Evolutionary conservation across 2,113 vertebrate species (phyloP).

Genomic region (Pseudopipra pipra): DNA sequence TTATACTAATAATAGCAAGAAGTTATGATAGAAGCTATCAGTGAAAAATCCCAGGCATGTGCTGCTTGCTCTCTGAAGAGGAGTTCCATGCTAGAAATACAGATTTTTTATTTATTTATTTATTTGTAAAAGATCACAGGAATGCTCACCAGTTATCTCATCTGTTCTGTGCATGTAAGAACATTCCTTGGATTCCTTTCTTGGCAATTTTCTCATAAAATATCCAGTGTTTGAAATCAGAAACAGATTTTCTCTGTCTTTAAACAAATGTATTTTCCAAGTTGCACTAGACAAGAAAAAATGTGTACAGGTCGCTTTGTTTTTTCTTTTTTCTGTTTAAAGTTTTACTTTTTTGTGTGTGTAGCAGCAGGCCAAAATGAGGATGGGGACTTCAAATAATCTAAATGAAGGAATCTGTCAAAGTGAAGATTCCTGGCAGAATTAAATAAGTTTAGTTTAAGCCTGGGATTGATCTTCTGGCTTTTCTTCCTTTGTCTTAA

Average conservation of each 20-base stretch:
- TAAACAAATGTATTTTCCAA: conserved; percentile 70
- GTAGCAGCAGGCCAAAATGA: neutral
- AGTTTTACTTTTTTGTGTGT: neutral
- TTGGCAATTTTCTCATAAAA: conserved; percentile 68
- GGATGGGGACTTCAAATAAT: neutral
- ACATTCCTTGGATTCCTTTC: conserved; percentile 80
- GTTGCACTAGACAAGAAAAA: conserved; percentile 26
- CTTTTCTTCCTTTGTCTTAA: neutral
- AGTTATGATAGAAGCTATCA: conserved; percentile 62
- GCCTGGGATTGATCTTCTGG: neutral
- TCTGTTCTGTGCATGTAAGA: conserved; percentile 57
- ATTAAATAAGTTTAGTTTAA: neutral
- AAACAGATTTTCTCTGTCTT: conserved; percentile 76
- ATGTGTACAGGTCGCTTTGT: neutral
- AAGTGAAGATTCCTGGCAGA: neutral
- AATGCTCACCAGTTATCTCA: conserved; percentile 75
- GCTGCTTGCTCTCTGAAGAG: conserved; percentile 56
- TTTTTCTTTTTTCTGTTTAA: neutral
- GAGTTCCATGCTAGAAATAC: conserved; percentile 44
- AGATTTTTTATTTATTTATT: neutral
- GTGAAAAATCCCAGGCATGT: conserved; percentile 73
- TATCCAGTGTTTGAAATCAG: conserved; percentile 74
- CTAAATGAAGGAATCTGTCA: neutral
- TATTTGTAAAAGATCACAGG: conserved; percentile 33
- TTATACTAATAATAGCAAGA: conserved; percentile 76